A percentile compares a stretch with the other conserved stretches of the same genome.
Evolutionary conservation across 30 jellyfish, hydroid and myxozoan genomes (phyloP).

Genomic region (Chrysaora quinquecirrha): DNA sequence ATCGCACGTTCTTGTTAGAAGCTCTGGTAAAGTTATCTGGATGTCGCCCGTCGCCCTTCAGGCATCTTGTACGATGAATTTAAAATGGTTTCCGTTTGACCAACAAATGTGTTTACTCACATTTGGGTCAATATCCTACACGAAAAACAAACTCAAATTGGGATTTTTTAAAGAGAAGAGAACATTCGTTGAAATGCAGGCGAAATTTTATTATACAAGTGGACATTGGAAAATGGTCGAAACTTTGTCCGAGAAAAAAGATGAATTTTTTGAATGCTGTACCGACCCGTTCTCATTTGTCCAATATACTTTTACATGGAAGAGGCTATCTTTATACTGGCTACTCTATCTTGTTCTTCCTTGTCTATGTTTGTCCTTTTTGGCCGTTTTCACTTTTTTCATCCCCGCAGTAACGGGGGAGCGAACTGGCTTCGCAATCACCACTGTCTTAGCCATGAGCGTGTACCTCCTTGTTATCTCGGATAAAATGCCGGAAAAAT

Average conservation of each 20-base stretch:
- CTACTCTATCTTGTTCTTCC: slow-evolving; percentile 83
- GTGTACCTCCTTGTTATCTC: slow-evolving; percentile 89
- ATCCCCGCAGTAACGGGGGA: slow-evolving; percentile 93
- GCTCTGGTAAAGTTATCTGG: slow-evolving; percentile 50
- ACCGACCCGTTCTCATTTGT: slow-evolving; percentile 41
- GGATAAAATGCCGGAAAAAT: slow-evolving; percentile 87
- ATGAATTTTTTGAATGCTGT: slow-evolving; percentile 35
- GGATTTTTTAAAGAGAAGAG: slow-evolving; percentile 22
- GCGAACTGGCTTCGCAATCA: slow-evolving; percentile 88
- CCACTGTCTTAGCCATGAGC: slow-evolving; percentile 80
- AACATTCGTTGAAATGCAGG: slow-evolving; percentile 36
- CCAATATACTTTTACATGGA: slow-evolving; percentile 51
- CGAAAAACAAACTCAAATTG: slow-evolving; percentile 40
- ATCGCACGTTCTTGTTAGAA: slow-evolving; percentile 30
- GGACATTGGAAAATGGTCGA: slow-evolving; percentile 52
- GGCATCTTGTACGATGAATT: slow-evolving; percentile 51
- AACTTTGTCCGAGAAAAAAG: not conserved
- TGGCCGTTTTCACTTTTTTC: slow-evolving; percentile 74
- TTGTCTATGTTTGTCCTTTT: slow-evolving; percentile 46
- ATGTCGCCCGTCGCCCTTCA: slow-evolving; percentile 47
- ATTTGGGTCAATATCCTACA: slow-evolving; percentile 64
- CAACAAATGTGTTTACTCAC: slow-evolving; percentile 46
- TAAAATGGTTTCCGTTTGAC: slow-evolving; percentile 73
- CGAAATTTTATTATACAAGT: slow-evolving; percentile 17
- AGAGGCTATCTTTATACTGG: slow-evolving; percentile 55